Evolutionary conservation across 2,113 vertebrate genomes (phyloP).

Genomic region (Loxodonta africana): DNA sequence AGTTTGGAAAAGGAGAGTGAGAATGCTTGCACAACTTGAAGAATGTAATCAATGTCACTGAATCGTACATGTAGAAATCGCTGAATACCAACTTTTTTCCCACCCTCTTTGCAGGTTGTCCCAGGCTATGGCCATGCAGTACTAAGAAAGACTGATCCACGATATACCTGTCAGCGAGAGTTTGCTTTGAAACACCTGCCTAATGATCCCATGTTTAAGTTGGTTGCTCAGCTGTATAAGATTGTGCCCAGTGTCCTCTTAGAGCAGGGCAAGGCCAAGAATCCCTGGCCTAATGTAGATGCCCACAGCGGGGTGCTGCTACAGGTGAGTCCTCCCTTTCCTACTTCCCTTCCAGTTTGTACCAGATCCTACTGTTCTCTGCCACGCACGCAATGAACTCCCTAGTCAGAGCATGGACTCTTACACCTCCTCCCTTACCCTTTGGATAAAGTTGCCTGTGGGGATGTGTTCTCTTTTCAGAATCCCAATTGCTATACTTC

Average conservation of each 20-base stretch:
- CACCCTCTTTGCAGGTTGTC: conserved; percentile 90
- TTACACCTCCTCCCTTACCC: rapidly evolving
- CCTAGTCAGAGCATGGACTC: background rate
- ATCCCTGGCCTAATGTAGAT: conserved; percentile 99
- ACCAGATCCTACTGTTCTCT: background rate
- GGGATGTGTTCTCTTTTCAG: background rate
- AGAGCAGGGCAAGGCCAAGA: conserved; percentile 99
- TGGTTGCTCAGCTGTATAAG: conserved; percentile 98
- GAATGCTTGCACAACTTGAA: background rate
- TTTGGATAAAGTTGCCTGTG: background rate
- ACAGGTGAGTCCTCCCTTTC: conserved; percentile 90
- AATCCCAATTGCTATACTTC: conserved; percentile 17
- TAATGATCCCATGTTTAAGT: conserved; percentile 96
- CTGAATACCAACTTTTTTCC: background rate
- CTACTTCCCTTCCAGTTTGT: conserved; percentile 2
- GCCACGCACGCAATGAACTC: background rate
- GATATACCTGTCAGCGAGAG: conserved; percentile 96
- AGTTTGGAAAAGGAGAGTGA: background rate
- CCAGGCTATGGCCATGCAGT: conserved; percentile 97
- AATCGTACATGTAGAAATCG: background rate
- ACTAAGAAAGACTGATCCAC: conserved; percentile 96
- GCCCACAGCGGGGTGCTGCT: conserved; percentile 98
- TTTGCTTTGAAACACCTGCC: conserved; percentile 98
- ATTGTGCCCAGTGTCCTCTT: conserved; percentile 97
- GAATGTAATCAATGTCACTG: background rate